These are phyloP conservation scores for Plagodis pulveraria DNA, from an alignment of 2,888 invertebrate genomes.

Conservation along the genomic window DNA sequence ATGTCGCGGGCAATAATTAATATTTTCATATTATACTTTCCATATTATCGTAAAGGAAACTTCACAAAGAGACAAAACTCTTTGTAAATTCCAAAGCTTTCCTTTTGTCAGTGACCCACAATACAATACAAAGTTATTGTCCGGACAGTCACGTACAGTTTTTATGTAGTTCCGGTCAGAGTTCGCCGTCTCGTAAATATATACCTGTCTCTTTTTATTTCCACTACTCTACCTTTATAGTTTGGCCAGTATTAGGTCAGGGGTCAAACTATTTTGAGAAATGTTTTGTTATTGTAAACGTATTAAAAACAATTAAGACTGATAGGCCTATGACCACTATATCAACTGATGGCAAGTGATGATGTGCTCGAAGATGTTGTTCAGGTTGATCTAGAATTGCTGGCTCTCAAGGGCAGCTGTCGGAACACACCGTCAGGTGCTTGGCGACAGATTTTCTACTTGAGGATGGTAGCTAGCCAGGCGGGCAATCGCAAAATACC, in stretches of 20 bases:
- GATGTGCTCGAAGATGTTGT: too few species aligned
- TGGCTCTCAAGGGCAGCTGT: too few species aligned
- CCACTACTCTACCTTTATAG: constrained; percentile 29
- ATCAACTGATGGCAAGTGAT: too few species aligned
- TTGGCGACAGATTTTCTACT: too few species aligned
- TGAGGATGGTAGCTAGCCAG: too few species aligned
- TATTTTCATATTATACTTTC: too few species aligned
- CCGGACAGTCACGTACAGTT: constrained; percentile 43
- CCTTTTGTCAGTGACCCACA: constrained; percentile 12
- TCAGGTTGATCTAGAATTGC: too few species aligned
- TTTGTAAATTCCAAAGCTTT: not conserved
- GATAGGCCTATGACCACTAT: too few species aligned
- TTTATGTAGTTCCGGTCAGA: constrained; percentile 46
- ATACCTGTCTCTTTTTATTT: constrained; percentile 31
- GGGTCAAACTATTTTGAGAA: constrained; percentile 14
- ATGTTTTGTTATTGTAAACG: not conserved
- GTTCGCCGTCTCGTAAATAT: constrained; percentile 27
- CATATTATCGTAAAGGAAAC: not conserved
- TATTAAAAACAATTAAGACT: too few species aligned
- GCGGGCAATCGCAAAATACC: too few species aligned
- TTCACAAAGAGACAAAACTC: constrained; percentile 1
- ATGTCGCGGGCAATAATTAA: too few species aligned
- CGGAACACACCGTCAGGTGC: too few species aligned
- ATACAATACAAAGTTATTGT: constrained; percentile 15
- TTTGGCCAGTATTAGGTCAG: constrained; percentile 17